Percentiles rank a stretch among this genome's conserved stretches.
Evolutionary conservation across 2,797 vertebrate species (phyloP).

Genomic region (Amblyraja radiata): DNA sequence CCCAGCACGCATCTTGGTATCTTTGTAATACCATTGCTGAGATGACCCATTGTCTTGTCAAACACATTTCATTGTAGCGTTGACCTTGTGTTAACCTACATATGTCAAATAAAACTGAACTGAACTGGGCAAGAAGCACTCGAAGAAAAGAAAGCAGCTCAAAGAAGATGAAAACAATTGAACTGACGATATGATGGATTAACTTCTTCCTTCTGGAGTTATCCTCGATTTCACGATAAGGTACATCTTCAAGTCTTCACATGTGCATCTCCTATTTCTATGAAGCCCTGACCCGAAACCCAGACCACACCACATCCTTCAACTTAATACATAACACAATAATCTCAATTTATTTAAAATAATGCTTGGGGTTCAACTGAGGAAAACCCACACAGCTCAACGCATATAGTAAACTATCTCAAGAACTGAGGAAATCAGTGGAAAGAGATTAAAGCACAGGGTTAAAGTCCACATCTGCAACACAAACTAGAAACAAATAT

Average conservation of each 20-base stretch:
- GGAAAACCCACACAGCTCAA: not conserved
- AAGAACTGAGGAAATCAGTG: not conserved
- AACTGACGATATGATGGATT: not conserved
- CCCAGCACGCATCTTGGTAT: no score
- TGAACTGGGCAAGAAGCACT: not conserved
- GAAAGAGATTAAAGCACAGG: not conserved
- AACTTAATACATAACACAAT: not conserved
- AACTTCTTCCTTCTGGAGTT: not conserved
- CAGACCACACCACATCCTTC: not conserved
- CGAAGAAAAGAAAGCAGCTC: not conserved
- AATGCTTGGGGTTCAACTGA: not conserved
- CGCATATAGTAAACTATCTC: not conserved
- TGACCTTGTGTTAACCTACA: no score
- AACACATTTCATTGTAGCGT: no score
- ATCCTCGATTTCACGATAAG: not conserved
- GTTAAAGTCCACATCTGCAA: conserved; percentile 8
- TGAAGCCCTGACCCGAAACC: not conserved
- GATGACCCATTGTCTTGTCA: no score
- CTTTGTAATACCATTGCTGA: no score
- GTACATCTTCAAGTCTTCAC: not conserved
- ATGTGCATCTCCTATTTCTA: not conserved
- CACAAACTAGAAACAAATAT: not conserved
- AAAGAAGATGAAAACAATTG: not conserved
- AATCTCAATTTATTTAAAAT: not conserved
- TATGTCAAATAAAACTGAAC: no score